Percentiles rank a stretch among this genome's conserved stretches.
Conservation (phyloP, 2,113 vertebrate genomes). For the Caracal caracal region DNA sequence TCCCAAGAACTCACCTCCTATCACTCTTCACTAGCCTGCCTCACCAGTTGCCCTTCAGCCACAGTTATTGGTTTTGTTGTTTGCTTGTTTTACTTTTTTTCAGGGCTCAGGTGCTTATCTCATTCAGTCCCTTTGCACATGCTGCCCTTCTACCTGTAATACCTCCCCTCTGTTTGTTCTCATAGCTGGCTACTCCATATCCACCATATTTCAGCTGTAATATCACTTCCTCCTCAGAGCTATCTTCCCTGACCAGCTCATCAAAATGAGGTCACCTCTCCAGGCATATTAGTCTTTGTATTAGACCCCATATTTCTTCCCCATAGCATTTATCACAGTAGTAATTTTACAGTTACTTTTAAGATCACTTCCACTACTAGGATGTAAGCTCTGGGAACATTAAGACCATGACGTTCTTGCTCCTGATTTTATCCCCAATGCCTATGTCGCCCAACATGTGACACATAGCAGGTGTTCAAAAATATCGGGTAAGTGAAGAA, state of each 20-base stretch:
- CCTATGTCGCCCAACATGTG: neutral
- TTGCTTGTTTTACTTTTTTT: neutral
- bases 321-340: neutral
- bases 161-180: neutral
- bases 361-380: neutral
- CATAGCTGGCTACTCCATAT: neutral
- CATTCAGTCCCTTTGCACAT: neutral
- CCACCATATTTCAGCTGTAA: neutral
- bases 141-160: neutral
- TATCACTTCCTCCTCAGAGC: neutral
- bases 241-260: neutral
- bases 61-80: neutral
- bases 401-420: neutral
- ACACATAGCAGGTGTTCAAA: neutral
- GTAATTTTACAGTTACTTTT: slow-evolving; percentile 1
- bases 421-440: slow-evolving; percentile 11
- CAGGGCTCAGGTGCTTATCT: neutral
- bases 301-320: neutral
- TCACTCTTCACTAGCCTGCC: neutral
- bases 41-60: neutral
- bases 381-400: neutral
- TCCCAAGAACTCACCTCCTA: neutral
- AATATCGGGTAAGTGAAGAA: neutral
- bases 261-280: neutral
- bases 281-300: neutral